Base-by-base conservation (phyloP, 30 jellyfish, hydroid and myxozoan genomes). In the Turritopsis rubra region DNA sequence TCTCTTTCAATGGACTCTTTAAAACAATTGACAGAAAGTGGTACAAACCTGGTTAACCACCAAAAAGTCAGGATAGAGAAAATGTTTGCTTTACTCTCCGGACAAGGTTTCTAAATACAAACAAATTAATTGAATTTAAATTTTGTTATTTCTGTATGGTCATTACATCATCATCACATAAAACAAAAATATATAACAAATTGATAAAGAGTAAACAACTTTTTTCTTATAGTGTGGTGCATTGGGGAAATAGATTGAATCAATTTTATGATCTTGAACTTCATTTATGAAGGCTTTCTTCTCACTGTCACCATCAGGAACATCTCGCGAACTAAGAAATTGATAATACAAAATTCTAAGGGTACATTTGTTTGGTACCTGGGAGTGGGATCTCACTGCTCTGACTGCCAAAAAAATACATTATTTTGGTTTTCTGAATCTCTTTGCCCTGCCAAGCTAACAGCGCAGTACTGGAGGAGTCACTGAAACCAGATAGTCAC, bases 21-120 rank as follows among this genome's bases (percentile, higher is more conserved):
- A n/a, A n/a, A n/a, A n/a, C n/a, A n/a, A n/a, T n/a, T n/a, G n/a
- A n/a, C n/a, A n/a, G n/a, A n/a, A n/a, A n/a, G n/a, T 26, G 26
- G 17, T 74, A 16, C 89, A 17, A 79, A 90, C 97, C 90, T 85
- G 17, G 95, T 90, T 93, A 90, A 79, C 97, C 97, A 90, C 95
- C 97, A 87, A 27, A 90, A 90, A 25, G 95, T 86, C 53, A 90
- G 1, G 31, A 75, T 70, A 70, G 97, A 90, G 31, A 90, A 86
- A 13, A 90, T 41, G 80, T 83, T 86, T 1, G 97, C 97, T 28
- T 76, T 77, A 18, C 87, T 95, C 31, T 76, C 79, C 0, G 97
- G 97, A 71, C 93, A 90, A 18, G 93, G 84, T 79, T 72, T 70
- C 97, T 90, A 89, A 0, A 86, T 41, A 41, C 60, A 41, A 41